Conservation (phyloP, 2,113 vertebrate genomes). For the Phalacrocorax aristotelis region DNA sequence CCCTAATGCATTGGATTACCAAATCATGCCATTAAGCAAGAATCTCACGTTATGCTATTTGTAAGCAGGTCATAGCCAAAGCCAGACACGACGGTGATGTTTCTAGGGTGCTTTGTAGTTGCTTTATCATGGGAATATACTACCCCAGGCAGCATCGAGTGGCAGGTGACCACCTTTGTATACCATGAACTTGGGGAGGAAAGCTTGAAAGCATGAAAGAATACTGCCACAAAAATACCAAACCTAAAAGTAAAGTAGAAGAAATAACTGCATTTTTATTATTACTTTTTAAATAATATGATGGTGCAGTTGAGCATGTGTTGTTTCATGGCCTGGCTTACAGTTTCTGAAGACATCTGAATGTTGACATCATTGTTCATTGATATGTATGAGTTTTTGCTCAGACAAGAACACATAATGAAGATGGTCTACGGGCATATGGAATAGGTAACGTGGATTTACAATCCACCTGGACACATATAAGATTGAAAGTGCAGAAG, state of each 20-base stretch:
- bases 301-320: background rate
- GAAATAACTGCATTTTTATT: background rate
- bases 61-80: background rate
- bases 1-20: background rate
- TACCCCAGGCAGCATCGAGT: background rate
- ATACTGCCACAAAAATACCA: background rate
- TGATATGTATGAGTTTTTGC: background rate
- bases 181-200: background rate
- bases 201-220: background rate
- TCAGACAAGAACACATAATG: background rate
- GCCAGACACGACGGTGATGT: background rate
- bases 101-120: background rate
- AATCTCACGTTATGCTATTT: background rate
- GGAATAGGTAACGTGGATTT: background rate
- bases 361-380: background rate
- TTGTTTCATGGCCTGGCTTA: background rate
- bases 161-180: background rate
- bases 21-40: background rate
- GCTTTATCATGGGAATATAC: background rate
- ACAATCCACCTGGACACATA: background rate
- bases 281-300: background rate
- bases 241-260: background rate
- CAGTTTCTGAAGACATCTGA: background rate
- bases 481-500: background rate
- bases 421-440: accelerated